Percentiles rank a stretch among this genome's conserved stretches.
These are phyloP conservation scores for Corythaeola cristata DNA, from an alignment of 2,113 vertebrate genomes.

Conservation along the genomic window DNA sequence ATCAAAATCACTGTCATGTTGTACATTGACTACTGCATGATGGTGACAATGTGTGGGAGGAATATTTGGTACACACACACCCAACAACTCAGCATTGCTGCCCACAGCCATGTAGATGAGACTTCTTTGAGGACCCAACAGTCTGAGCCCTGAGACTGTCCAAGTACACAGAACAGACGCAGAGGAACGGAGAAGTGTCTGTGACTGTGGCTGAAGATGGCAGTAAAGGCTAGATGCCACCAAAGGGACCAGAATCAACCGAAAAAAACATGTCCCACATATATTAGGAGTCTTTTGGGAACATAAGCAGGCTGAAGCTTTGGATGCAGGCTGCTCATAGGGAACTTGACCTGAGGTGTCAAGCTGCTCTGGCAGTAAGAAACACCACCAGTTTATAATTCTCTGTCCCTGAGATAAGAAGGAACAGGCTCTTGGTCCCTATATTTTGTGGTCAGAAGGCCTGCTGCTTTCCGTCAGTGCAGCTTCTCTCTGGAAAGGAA, in stretches of 20 bases:
- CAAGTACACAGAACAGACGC: background rate
- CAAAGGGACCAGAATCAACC: background rate
- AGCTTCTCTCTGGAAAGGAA: background rate
- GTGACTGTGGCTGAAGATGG: background rate
- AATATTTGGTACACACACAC: background rate
- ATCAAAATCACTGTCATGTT: background rate
- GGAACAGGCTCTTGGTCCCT: background rate
- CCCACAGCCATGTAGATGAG: background rate
- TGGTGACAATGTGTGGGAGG: background rate
- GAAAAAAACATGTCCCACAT: background rate
- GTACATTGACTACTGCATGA: background rate
- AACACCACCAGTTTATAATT: background rate
- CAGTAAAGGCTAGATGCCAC: background rate
- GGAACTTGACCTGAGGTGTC: background rate
- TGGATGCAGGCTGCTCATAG: background rate
- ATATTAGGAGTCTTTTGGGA: background rate
- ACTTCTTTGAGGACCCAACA: background rate
- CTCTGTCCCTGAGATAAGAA: background rate
- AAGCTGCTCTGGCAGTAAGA: background rate
- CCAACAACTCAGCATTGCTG: background rate
- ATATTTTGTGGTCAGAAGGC: background rate
- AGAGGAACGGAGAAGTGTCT: background rate
- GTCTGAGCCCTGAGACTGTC: background rate
- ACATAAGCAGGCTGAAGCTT: background rate
- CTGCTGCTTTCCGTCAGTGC: background rate